Evolutionary conservation across 1,140 invertebrate species (phyloP).

Genomic region (Plectus sambesii): DNA sequence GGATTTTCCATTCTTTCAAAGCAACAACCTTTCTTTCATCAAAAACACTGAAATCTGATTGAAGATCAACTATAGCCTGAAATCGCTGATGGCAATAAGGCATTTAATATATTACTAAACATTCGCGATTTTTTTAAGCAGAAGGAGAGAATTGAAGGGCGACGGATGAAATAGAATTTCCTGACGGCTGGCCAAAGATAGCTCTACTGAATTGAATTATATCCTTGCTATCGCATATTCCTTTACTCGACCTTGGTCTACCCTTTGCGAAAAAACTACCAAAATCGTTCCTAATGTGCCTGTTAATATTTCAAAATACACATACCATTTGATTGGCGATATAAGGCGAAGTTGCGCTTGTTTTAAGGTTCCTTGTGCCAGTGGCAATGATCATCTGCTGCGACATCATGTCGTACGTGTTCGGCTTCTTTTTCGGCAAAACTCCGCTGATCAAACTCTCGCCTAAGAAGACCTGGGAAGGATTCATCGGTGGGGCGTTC

Average conservation of each 20-base stretch:
- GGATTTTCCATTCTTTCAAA: constrained; percentile 8
- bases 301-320: constrained; percentile 2
- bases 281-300: constrained; percentile 8
- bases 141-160: no score
- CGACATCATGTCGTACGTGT: constrained; percentile 98
- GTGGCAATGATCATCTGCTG: constrained; percentile 98
- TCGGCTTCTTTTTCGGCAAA: constrained; percentile 96
- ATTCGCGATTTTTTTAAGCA: no score
- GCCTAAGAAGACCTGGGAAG: constrained; percentile 93
- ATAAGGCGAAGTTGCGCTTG: constrained; percentile 11
- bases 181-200: no score
- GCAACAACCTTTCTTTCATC: constrained; percentile 2
- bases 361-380: constrained; percentile 86
- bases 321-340: constrained; percentile 7
- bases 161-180: no score
- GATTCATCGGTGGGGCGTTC: constrained; percentile 91
- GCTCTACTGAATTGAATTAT: no score
- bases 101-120: no score
- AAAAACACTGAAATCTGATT: background rate
- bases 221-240: no score
- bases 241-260: no score
- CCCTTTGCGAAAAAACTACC: no score
- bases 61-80: background rate
- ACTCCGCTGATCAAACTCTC: constrained; percentile 97
- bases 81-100: constrained; percentile 1